Conservation (phyloP, 1,140 invertebrate genomes). For the Cataglyphis hispanica region DNA sequence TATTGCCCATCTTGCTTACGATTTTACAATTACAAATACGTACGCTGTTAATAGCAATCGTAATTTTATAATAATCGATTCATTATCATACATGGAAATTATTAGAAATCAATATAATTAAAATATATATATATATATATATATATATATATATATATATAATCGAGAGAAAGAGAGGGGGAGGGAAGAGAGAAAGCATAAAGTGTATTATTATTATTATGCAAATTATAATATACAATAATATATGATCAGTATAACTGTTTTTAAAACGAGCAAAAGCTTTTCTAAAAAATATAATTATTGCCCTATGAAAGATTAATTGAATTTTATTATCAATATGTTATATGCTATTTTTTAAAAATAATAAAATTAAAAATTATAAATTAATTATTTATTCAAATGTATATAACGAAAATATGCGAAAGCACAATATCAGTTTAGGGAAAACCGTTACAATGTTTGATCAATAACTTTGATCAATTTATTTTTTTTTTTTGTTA, state of each 20-base stretch:
- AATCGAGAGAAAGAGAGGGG: too few species aligned
- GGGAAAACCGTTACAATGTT: constrained; percentile 23
- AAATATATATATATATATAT: not conserved
- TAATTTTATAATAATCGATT: constrained; percentile 41
- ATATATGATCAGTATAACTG: not conserved
- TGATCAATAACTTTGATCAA: constrained; percentile 26
- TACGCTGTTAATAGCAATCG: constrained; percentile 15
- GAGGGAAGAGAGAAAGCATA: not conserved
- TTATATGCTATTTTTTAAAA: constrained; percentile 20
- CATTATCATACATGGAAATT: not conserved
- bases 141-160: too few species aligned
- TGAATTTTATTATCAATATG: not conserved
- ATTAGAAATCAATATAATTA: not conserved
- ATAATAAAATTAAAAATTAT: too few species aligned
- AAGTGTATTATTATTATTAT: not conserved
- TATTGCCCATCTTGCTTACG: constrained; percentile 8
- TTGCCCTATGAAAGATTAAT: not conserved
- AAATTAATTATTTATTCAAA: not conserved
- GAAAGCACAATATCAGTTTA: constrained; percentile 27
- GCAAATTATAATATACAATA: not conserved
- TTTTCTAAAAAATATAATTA: not conserved
- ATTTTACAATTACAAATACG: constrained; percentile 7
- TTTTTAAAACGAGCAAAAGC: not conserved
- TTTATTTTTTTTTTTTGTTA: too few species aligned
- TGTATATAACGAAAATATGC: constrained; percentile 11